Evolutionary conservation across 2,113 vertebrate genomes (phyloP), one percentile per base, ranked within the genome.

Genomic region (Trinectes maculatus): DNA sequence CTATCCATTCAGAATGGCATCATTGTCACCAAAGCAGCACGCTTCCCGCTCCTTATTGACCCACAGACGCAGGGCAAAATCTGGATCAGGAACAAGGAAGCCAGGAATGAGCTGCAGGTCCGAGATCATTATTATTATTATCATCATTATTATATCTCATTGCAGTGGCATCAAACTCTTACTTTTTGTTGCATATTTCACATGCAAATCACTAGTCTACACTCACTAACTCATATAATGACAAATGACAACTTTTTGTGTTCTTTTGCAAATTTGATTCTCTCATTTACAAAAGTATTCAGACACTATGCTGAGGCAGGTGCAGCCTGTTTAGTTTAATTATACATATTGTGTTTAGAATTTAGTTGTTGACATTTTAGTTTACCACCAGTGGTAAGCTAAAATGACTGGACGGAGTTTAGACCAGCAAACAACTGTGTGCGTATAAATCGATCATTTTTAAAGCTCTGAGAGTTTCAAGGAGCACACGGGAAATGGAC

Each of bases 21-120:
- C 34, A 99, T 99, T 75, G 94, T 94, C 60, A 95, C 95, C 55
- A 98, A 98, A 84, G 96, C 93, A 21, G 92, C 97, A 42, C 93
- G 96, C 21, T 98, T 95, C 79, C 96, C 97, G 39, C 92, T 99
- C 59, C 87, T 99, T 51, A 93, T 99, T 4, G 98, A 99, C 83
- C 98, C 97, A 3, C 98, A 99, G 86, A 95, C 91, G 8, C 98
- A 99, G 84, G 96, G 97, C 55, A 98, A 98, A 90, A 96, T 90
- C 18, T 98, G 97, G 98, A 97, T 99, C 89, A 99, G 95, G 89
- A 99, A 96, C 74, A 98, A 96, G 86, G 97, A 99, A 89, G 83
- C 85, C 39, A 91, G 26, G 72, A 97, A 94, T 87, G 96, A 98
- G 62, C 88, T 99, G 29, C 97, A 99, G 96, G 97, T 99, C 91